Conservation (phyloP, 2,113 vertebrate species). For the Psettodes erumei region DNA sequence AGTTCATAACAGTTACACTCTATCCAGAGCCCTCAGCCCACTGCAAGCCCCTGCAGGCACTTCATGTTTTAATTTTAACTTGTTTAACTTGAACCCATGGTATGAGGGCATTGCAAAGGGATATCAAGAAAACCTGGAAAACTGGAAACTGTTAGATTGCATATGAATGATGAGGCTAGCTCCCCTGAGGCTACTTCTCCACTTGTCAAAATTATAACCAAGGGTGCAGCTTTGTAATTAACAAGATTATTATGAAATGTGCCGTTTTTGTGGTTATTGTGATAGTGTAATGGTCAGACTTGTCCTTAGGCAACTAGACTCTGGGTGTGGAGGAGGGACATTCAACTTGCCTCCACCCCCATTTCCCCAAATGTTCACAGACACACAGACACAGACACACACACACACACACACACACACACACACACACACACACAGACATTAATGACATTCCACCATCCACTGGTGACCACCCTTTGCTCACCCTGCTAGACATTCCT, state of each 20-base stretch:
- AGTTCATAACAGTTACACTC: neutral
- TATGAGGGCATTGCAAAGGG: neutral
- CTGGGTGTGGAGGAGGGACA: neutral
- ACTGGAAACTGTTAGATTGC: neutral
- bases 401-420: neutral
- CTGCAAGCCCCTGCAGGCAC: neutral
- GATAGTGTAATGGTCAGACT: neutral
- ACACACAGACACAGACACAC: neutral
- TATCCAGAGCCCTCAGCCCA: neutral
- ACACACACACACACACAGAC: constrained; percentile 12
- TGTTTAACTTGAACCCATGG: neutral
- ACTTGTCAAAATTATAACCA: neutral
- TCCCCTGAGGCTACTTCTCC: neutral
- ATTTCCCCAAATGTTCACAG: neutral
- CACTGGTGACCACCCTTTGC: constrained; percentile 10
- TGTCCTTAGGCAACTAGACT: neutral
- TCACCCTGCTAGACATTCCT: constrained; percentile 42
- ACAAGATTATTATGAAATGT: neutral
- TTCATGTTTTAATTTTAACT: neutral
- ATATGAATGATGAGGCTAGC: neutral
- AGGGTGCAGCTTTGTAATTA: neutral
- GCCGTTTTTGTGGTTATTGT: neutral
- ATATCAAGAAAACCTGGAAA: neutral
- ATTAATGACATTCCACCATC: constrained; percentile 23
- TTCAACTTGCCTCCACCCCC: neutral